phyloP scores from a whole-genome alignment of 2,113 vertebrate species.

The Pluvialis apricaria region DNA sequence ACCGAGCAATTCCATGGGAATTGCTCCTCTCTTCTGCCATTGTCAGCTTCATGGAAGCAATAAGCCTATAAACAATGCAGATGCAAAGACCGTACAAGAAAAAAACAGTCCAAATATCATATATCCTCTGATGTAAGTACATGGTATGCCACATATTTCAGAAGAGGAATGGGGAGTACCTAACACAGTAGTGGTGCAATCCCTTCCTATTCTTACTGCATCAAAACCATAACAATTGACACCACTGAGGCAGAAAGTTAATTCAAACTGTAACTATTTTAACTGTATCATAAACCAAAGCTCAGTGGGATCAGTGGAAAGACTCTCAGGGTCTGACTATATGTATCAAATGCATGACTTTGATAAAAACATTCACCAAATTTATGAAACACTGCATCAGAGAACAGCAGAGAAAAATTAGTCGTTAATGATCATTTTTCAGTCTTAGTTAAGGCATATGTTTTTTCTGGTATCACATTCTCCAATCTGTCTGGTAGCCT shows the following conservation, averaged over 20 bases:
- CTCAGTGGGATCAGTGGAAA: background rate
- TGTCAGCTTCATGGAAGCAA: background rate
- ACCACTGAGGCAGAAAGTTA: background rate
- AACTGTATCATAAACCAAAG: background rate
- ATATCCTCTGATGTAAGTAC: background rate
- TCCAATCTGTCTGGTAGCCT: background rate
- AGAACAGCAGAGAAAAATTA: background rate
- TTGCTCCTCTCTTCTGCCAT: background rate
- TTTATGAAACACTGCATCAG: background rate
- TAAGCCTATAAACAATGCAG: background rate
- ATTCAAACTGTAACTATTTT: background rate
- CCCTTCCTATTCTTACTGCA: background rate
- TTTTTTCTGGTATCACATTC: background rate
- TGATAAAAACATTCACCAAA: background rate
- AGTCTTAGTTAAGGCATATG: background rate
- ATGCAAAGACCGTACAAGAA: background rate
- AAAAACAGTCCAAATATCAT: background rate
- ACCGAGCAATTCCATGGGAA: background rate
- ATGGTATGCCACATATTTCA: background rate
- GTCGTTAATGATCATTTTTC: background rate
- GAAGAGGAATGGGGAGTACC: background rate
- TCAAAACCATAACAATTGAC: background rate
- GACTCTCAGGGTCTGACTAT: background rate
- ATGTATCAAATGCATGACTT: background rate
- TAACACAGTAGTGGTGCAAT: background rate